Conservation (phyloP, 2,888 invertebrate genomes). For the Drosophila stalkeri region DNA sequence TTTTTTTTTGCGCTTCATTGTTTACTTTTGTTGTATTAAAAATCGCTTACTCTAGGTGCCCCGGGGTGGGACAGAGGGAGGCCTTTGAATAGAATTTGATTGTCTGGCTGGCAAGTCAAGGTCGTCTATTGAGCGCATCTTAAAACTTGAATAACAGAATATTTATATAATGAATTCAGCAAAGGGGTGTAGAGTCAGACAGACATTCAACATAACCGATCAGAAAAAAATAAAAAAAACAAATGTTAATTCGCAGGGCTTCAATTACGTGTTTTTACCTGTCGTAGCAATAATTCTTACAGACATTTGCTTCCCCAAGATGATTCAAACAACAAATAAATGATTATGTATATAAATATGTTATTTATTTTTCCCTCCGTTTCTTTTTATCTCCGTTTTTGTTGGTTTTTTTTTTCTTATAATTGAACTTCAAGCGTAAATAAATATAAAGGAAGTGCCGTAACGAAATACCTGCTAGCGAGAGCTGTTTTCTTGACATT, state of each 20-base stretch:
- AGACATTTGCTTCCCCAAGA: slow-evolving; percentile 29
- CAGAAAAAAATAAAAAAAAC: slow-evolving; percentile 43
- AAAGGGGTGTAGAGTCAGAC: neutral
- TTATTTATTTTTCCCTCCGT: slow-evolving; percentile 9
- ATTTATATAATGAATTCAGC: slow-evolving; percentile 30
- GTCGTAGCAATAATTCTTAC: slow-evolving; percentile 46
- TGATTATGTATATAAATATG: slow-evolving; percentile 25
- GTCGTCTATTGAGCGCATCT: slow-evolving; percentile 73
- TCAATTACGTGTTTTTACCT: slow-evolving; percentile 36
- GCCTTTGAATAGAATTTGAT: slow-evolving; percentile 34
- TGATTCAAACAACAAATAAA: slow-evolving; percentile 56
- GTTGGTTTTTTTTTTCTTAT: slow-evolving; percentile 8
- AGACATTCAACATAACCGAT: slow-evolving; percentile 33
- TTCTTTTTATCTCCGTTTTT: neutral
- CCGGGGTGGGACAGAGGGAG: neutral
- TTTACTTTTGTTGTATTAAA: slow-evolving; percentile 73
- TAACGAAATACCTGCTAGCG: slow-evolving; percentile 32
- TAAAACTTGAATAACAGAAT: slow-evolving; percentile 35
- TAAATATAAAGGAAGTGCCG: slow-evolving; percentile 51
- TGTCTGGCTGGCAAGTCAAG: slow-evolving; percentile 56
- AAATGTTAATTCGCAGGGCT: slow-evolving; percentile 49
- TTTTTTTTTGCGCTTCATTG: slow-evolving; percentile 59
- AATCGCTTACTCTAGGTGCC: slow-evolving; percentile 61
- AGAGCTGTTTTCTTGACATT: slow-evolving; percentile 38
- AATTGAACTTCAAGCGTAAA: slow-evolving; percentile 32